phyloP scores from a whole-genome alignment of 2,113 vertebrate species.

The Henicopernis longicauda region DNA sequence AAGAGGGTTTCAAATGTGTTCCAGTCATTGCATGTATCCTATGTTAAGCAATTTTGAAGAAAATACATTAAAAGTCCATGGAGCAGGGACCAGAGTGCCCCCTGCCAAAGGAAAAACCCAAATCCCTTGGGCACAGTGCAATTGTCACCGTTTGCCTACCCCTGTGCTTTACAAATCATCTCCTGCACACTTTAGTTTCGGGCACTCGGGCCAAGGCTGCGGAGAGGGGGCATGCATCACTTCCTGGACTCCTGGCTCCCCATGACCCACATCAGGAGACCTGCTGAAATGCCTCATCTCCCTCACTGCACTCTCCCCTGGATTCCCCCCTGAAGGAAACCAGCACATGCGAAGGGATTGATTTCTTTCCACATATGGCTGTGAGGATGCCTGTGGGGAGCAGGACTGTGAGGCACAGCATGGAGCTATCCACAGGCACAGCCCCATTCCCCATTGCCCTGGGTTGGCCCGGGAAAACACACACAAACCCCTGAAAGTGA shows the following conservation, averaged over 20 bases:
- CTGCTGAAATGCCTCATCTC: not conserved
- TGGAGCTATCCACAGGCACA: not conserved
- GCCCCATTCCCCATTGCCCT: too few species aligned
- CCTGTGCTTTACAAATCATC: not conserved
- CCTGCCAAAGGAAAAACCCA: not conserved
- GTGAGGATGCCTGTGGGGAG: not conserved
- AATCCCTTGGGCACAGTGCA: not conserved
- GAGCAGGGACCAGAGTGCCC: not conserved
- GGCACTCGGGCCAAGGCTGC: not conserved
- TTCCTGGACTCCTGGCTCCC: not conserved
- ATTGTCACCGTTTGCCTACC: not conserved
- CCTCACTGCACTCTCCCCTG: fast-evolving
- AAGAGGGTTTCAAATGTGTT: not conserved
- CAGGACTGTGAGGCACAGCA: not conserved
- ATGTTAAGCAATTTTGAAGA: not conserved
- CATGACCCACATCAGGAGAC: not conserved
- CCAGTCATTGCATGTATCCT: not conserved
- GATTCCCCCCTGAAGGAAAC: not conserved
- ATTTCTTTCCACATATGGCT: fast-evolving
- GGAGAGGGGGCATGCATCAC: not conserved
- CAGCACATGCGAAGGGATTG: not conserved
- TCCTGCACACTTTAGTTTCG: not conserved
- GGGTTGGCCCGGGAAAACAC: not conserved
- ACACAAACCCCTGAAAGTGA: not conserved
- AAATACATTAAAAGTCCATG: not conserved